Conservation (phyloP, 2,888 invertebrate genomes). For the Hypercompe scribonia region DNA sequence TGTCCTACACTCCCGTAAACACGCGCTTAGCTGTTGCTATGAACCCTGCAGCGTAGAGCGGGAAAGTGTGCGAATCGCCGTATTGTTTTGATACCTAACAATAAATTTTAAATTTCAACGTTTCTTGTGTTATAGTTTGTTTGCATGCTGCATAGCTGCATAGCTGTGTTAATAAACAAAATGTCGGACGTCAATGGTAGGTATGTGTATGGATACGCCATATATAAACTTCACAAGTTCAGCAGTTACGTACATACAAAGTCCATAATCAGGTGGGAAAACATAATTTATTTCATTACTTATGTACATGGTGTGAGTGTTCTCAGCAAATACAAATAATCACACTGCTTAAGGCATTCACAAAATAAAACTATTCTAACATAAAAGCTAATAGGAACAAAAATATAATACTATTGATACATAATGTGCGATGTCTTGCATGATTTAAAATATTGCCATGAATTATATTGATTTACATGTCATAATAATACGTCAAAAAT, state of each 20-base stretch:
- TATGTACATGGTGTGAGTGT: constrained; percentile 79
- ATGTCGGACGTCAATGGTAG: background rate
- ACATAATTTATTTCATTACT: constrained; percentile 79
- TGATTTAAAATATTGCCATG: constrained; percentile 70
- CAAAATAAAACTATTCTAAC: constrained; percentile 57
- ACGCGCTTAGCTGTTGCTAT: no score
- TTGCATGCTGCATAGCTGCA: no score
- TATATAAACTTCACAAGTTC: background rate
- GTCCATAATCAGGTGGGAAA: constrained; percentile 70
- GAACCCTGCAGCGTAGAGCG: no score
- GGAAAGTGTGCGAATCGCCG: no score
- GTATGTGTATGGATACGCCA: background rate
- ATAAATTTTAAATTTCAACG: background rate
- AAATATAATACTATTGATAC: constrained; percentile 63
- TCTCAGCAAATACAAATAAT: constrained; percentile 71
- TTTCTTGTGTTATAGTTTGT: background rate
- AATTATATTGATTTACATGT: constrained; percentile 53
- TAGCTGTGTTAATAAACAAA: background rate
- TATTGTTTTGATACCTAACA: no score
- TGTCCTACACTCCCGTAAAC: no score
- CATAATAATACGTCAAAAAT: constrained; percentile 43
- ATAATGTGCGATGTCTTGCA: constrained; percentile 68
- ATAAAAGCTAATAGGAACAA: constrained; percentile 70
- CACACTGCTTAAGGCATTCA: constrained; percentile 64
- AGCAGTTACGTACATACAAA: constrained; percentile 32